Evolutionary conservation across 2,888 invertebrate species (phyloP), one percentile per base, ranked within the genome.

Genomic region (Hecatera dysodea): DNA sequence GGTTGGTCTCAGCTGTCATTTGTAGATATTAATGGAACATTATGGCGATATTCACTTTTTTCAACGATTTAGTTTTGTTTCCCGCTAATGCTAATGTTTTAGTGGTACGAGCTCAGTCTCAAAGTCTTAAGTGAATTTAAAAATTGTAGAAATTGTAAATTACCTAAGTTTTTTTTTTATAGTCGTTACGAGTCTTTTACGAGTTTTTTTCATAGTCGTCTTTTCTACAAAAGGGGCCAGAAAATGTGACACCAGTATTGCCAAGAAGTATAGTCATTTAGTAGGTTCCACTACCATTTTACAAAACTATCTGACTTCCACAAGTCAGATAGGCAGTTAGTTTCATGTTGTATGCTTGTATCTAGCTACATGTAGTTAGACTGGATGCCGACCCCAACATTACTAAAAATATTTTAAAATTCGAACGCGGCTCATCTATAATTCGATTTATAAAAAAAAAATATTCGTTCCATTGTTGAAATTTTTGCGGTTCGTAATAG

Each of bases 391-490:
- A 8, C 7, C 15, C 22, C 4, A 36, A 36, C 36, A 56, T 22
- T 36, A 15, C 17, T 19, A 67, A 42, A 53, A 68, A 66, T 66
- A 33, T 62, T 61, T 46, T 12, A 48, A 53, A 53, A 50, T 22
- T 60, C 22, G 39, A 65, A 64, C 8, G 22, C 27, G n/a, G 53
- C 65, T n/a, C 57, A 42, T n/a, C 39, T 36, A 9, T 33, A 42
- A 19, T 2, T 33, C 12, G 33, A 44, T 48, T 52, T 22, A 4
- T 36, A 48, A 53, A 72, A 48, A 79, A 52, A 9, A 39, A 1
- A n/a, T n/a, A n/a, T n/a, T 1, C 33, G 50, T 53, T 62, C 56
- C 15, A 59, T 71, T 78, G 46, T 72, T 65, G 12, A 52, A 57
- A 65, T 19, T 19, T 62, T 78, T 64, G n/a, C 33, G 27, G 17